Percentiles rank a stretch among this genome's conserved stretches.
These are phyloP conservation scores for Tenualosa thibaudeaui DNA, from an alignment of 2,797 vertebrate species.

Conservation along the genomic window DNA sequence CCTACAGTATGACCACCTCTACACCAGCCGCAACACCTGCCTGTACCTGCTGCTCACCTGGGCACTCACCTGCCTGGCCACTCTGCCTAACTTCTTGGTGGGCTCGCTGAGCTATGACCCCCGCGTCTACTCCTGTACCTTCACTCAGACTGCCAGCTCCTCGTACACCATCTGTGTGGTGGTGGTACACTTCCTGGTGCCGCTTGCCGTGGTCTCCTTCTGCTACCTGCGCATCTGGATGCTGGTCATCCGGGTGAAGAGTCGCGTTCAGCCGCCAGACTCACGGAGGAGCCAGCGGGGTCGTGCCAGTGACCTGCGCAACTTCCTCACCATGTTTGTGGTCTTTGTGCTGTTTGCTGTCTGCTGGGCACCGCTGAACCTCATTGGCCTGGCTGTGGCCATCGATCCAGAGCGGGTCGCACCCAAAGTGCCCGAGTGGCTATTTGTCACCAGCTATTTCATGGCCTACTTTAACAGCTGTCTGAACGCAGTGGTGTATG, in stretches of 20 bases:
- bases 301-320: conserved; percentile 39
- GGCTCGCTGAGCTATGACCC: conserved; percentile 50
- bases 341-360: conserved; percentile 53
- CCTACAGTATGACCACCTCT: conserved; percentile 45
- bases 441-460: conserved; percentile 52
- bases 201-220: conserved; percentile 74
- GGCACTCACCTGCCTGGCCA: conserved; percentile 46
- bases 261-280: conserved; percentile 31
- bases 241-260: conserved; percentile 74
- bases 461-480: conserved; percentile 56
- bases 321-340: conserved; percentile 55
- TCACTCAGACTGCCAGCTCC: conserved; percentile 51
- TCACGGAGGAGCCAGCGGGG: background rate
- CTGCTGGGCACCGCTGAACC: conserved; percentile 52
- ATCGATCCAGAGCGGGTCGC: conserved; percentile 40
- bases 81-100: conserved; percentile 49
- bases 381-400: conserved; percentile 49
- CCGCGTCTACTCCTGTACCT: conserved; percentile 51
- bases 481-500: conserved; percentile 49
- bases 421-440: conserved; percentile 47
- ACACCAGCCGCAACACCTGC: conserved; percentile 44
- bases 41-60: conserved; percentile 51
- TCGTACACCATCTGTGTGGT: conserved; percentile 61
- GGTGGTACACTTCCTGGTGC: conserved; percentile 76
- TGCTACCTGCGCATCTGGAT: conserved; percentile 81